These are phyloP conservation scores for Limnephilus auricula DNA, from an alignment of 2,888 invertebrate species.

Conservation along the genomic window DNA sequence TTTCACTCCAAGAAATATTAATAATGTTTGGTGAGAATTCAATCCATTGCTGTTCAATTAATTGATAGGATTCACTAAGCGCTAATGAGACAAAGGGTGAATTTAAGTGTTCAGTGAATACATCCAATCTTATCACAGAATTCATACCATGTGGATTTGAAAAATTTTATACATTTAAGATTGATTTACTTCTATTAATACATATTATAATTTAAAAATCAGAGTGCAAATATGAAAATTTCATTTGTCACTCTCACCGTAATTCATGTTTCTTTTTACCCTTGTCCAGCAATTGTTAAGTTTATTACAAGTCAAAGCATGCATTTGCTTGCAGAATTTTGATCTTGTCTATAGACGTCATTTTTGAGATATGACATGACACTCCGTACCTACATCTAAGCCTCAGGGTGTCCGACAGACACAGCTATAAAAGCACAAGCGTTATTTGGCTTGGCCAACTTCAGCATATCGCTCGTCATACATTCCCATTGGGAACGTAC, in stretches of 20 bases:
- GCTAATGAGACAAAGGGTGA: not conserved
- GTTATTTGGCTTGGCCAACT: no score
- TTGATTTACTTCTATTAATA: not conserved
- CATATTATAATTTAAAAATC: not conserved
- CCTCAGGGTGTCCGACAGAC: no score
- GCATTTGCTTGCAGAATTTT: no score
- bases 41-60: not conserved
- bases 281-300: not conserved
- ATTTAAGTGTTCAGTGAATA: not conserved
- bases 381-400: no score
- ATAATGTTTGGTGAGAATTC: not conserved
- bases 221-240: not conserved
- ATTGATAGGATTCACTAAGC: not conserved
- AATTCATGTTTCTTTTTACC: not conserved
- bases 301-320: not conserved
- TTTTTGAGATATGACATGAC: no score
- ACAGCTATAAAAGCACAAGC: no score
- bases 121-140: slow-evolving; percentile 2
- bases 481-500: no score
- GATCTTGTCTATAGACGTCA: no score
- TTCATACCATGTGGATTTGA: not conserved
- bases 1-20: not conserved
- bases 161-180: not conserved
- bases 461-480: no score
- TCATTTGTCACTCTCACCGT: not conserved